Conservation (phyloP, 1,140 invertebrate species). For the Drosophila insularis region DNA sequence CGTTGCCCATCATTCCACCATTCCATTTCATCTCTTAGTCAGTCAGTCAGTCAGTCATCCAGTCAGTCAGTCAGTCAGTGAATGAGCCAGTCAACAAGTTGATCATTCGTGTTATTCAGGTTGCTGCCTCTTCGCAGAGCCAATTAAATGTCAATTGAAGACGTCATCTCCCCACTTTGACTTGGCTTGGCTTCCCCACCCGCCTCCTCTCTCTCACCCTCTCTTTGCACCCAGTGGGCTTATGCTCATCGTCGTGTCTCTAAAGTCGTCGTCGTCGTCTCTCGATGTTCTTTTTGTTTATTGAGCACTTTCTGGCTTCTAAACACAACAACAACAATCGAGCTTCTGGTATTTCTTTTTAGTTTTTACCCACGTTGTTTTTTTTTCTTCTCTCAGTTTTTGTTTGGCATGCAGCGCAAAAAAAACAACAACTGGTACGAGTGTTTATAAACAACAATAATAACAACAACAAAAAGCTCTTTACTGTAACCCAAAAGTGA, state of each 20-base stretch:
- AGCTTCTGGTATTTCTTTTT: constrained; percentile 16
- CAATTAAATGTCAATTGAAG: constrained; percentile 32
- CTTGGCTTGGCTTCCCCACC: background rate
- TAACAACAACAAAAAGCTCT: background rate
- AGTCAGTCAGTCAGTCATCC: background rate
- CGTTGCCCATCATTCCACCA: background rate
- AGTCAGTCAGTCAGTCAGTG: constrained; percentile 21
- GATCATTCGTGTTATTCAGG: constrained; percentile 21
- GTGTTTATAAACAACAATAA: constrained; percentile 23
- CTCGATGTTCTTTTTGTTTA: constrained; percentile 9
- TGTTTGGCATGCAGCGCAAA: constrained; percentile 22
- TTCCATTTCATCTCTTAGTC: background rate
- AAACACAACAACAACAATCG: constrained; percentile 10
- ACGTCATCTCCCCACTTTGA: constrained; percentile 17
- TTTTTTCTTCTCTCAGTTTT: background rate
- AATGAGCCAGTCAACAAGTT: constrained; percentile 18
- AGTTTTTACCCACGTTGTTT: too few relatives aligned
- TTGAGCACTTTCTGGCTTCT: constrained; percentile 11
- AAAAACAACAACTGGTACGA: constrained; percentile 10
- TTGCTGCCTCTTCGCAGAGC: constrained; percentile 10
- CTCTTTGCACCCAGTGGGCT: background rate
- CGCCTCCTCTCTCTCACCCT: background rate
- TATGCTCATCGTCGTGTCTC: background rate
- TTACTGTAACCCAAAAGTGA: background rate
- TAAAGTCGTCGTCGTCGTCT: background rate